Conservation (phyloP, 2,888 invertebrate genomes). For the Chloromyia formosa region DNA sequence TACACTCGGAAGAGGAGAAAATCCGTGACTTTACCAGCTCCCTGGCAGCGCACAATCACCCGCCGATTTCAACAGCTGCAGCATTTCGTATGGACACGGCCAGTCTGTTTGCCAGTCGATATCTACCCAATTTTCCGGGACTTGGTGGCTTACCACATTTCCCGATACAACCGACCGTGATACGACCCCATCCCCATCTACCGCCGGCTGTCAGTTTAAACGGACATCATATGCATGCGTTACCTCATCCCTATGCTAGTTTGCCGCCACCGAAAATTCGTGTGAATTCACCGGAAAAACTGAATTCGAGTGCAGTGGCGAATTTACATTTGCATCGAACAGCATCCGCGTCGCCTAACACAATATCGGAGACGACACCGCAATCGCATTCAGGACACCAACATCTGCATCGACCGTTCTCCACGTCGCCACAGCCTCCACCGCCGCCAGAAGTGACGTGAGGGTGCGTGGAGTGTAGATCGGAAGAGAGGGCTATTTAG, state of each 20-base stretch:
- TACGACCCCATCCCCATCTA: conserved; percentile 63
- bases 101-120: conserved; percentile 61
- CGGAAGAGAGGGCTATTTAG: conserved; percentile 28
- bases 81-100: conserved; percentile 59
- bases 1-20: conserved; percentile 63
- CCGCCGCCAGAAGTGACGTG: conserved; percentile 62
- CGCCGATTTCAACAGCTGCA: conserved; percentile 49
- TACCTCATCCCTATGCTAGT: conserved; percentile 56
- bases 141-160: conserved; percentile 63
- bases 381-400: conserved; percentile 50
- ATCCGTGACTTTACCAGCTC: conserved; percentile 60
- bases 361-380: conserved; percentile 26
- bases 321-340: conserved; percentile 51
- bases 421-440: conserved; percentile 62
- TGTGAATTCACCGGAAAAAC: conserved; percentile 63
- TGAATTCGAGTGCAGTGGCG: conserved; percentile 60
- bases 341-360: conserved; percentile 38
- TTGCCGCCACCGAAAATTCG: conserved; percentile 61
- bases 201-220: conserved; percentile 59
- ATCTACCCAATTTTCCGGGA: conserved; percentile 63
- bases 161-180: conserved; percentile 63
- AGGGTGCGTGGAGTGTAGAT: conserved; percentile 51
- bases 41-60: conserved; percentile 55
- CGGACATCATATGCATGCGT: conserved; percentile 53
- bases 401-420: conserved; percentile 62